Evolutionary conservation across 2,113 vertebrate genomes (phyloP).

Genomic region (Megaceryle torquata): DNA sequence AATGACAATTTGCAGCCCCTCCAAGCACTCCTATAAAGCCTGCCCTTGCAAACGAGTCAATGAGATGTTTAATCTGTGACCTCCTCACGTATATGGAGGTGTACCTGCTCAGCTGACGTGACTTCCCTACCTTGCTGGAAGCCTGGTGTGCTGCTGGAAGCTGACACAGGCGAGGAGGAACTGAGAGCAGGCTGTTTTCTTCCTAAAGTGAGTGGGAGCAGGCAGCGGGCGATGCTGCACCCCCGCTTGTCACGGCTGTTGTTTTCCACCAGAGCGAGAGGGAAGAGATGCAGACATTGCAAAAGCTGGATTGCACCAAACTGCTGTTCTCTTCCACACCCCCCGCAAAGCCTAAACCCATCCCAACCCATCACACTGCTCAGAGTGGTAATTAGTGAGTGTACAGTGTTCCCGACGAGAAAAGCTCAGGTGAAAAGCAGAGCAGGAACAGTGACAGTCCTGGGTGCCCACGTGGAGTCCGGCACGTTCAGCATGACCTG

Average conservation of each 20-base stretch:
- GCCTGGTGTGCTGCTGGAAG: not conserved
- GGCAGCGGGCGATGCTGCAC: not conserved
- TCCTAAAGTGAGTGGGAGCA: not conserved
- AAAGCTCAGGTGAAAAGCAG: not conserved
- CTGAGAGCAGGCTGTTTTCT: conserved; percentile 7
- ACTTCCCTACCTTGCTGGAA: not conserved
- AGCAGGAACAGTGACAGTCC: not conserved
- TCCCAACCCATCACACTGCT: not conserved
- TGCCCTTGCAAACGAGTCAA: not conserved
- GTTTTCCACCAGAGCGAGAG: not conserved
- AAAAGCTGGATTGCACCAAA: not conserved
- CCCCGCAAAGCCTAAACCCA: not conserved
- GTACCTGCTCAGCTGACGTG: not conserved
- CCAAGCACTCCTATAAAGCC: not conserved
- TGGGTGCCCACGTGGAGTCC: accelerated
- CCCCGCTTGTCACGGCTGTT: not conserved
- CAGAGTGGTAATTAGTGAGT: not conserved
- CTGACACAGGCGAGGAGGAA: not conserved
- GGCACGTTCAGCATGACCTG: not conserved
- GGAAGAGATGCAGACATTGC: not conserved
- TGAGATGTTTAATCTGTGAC: not conserved
- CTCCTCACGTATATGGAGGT: not conserved
- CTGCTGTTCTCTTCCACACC: not conserved
- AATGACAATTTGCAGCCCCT: not conserved
- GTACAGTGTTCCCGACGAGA: not conserved